Conservation (phyloP, 1,140 invertebrate species). For the Varroa destructor region DNA sequence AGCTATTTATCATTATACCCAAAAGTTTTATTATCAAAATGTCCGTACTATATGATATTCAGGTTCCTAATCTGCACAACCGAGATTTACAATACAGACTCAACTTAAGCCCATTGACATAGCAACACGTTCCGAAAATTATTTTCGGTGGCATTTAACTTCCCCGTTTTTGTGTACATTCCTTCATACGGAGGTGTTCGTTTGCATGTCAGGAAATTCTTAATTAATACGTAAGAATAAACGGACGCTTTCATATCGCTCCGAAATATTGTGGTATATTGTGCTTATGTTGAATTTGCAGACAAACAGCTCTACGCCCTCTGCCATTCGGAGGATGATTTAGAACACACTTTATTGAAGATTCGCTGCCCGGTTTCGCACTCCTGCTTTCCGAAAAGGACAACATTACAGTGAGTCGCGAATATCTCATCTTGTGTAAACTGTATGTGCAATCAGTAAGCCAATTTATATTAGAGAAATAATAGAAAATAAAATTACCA, state of each 20-base stretch:
- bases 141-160: too few species aligned
- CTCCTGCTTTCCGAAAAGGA: slow-evolving; percentile 3
- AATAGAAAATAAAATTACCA: too few species aligned
- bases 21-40: too few species aligned
- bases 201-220: neutral
- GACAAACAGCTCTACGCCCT: neutral
- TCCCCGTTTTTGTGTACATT: too few species aligned
- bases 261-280: neutral
- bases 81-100: too few species aligned
- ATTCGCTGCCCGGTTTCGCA: slow-evolving; percentile 6
- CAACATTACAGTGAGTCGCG: slow-evolving; percentile 4
- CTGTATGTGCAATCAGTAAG: too few species aligned
- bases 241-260: too few species aligned
- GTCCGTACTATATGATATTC: neutral
- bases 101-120: too few species aligned
- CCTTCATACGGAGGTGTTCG: too few species aligned
- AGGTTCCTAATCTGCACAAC: neutral
- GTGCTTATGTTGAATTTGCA: neutral
- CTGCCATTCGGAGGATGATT: neutral
- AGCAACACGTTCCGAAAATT: too few species aligned
- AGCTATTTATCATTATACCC: too few species aligned
- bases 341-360: slow-evolving; percentile 2
- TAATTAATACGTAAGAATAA: neutral
- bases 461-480: too few species aligned
- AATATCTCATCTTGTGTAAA: neutral